Conservation (phyloP, 2,797 vertebrate genomes). For the Jordanella pulchra region DNA sequence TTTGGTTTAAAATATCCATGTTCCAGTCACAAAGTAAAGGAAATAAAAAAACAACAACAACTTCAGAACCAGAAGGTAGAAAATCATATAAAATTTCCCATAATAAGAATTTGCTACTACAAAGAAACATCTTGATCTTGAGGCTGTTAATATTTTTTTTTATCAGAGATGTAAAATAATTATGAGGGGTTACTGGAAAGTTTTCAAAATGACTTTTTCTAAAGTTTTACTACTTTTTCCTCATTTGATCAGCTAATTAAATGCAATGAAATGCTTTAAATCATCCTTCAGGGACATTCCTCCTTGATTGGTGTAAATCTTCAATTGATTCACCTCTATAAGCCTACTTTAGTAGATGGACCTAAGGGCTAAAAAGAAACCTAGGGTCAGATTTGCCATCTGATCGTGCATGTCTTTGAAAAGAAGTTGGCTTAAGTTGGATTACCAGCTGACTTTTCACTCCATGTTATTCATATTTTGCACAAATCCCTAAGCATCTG, state of each 20-base stretch:
- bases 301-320: conserved; percentile 42
- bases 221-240: conserved; percentile 1
- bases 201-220: not conserved
- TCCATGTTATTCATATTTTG: conserved; percentile 24
- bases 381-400: conserved; percentile 29
- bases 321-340: conserved; percentile 19
- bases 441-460: conserved; percentile 47
- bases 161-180: not conserved
- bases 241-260: not conserved
- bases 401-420: conserved; percentile 26
- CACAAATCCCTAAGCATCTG: conserved; percentile 14
- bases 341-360: conserved; percentile 14
- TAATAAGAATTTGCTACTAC: not conserved
- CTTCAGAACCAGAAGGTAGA: not conserved
- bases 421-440: conserved; percentile 32
- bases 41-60: not conserved
- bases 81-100: not conserved
- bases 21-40: not conserved
- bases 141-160: not conserved
- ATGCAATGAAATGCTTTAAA: not conserved
- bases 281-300: conserved; percentile 13
- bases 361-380: conserved; percentile 26
- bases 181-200: not conserved
- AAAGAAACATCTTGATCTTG: not conserved
- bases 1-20: not conserved